phyloP scores from a whole-genome alignment of 2,113 vertebrate species.

The Callocephalon fimbriatum region DNA sequence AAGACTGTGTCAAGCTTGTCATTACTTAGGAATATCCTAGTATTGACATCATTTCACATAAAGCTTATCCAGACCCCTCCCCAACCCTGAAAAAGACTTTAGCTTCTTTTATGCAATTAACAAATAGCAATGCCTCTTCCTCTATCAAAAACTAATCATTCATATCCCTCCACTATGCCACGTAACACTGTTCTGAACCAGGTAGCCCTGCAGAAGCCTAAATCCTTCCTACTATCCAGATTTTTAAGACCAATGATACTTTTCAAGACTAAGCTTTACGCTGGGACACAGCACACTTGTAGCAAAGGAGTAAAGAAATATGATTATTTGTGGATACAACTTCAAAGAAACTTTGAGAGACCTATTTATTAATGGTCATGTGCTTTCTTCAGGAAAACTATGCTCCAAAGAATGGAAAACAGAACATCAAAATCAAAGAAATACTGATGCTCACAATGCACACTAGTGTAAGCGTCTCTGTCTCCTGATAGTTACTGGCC shows the following conservation, averaged over 20 bases:
- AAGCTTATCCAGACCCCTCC: neutral
- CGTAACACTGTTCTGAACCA: neutral
- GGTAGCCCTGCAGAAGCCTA: neutral
- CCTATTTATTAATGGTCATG: neutral
- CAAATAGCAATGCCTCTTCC: neutral
- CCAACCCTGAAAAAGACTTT: neutral
- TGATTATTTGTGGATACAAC: neutral
- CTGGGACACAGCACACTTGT: neutral
- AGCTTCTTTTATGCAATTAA: neutral
- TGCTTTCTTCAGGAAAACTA: neutral
- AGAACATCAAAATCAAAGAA: neutral
- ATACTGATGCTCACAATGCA: neutral
- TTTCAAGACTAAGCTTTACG: neutral
- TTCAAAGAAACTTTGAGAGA: neutral
- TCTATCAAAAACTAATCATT: neutral
- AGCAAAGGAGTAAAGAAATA: neutral
- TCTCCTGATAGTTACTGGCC: neutral
- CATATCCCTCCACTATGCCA: neutral
- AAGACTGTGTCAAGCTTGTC: neutral
- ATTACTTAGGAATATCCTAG: neutral
- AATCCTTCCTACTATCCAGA: neutral
- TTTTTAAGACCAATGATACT: neutral
- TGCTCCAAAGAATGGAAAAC: neutral
- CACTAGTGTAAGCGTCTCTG: neutral
- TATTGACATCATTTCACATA: neutral